Base-by-base conservation (phyloP, 1,140 invertebrate species). In the Oncopeltus fasciatus region DNA sequence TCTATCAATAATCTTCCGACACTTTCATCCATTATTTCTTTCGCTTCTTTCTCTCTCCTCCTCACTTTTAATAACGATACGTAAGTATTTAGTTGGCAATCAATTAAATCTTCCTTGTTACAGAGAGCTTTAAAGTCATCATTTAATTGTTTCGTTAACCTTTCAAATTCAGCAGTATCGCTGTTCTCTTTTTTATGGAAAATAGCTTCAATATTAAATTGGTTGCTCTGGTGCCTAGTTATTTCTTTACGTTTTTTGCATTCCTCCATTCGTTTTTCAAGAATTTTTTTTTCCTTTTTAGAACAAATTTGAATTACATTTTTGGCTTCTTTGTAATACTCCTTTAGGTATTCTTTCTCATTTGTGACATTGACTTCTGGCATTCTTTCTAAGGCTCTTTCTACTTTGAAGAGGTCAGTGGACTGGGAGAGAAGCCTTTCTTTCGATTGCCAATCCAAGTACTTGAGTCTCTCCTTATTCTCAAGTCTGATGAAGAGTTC, bases 261-360 rank as follows among this genome's bases (percentile, higher is more conserved):
- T 57, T 28, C n/a, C 27, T 57, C 53, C 27, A 28, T 27, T 26
- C 20, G 27, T 57, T 14, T 11, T 57, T n/a, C n/a, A n/a, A n/a
- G n/a, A n/a, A n/a, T n/a, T n/a, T n/a, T n/a, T n/a, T n/a, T n/a
- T n/a, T n/a, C n/a, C n/a, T n/a, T n/a, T n/a, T n/a, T n/a, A n/a
- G n/a, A n/a, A n/a, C n/a, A n/a, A n/a, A n/a, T n/a, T n/a, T n/a
- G n/a, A n/a, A n/a, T n/a, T n/a, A n/a, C n/a, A n/a, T n/a, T n/a
- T n/a, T n/a, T n/a, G n/a, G n/a, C n/a, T n/a, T n/a, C n/a, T n/a
- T 58, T 43, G n/a, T 12, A 16, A 18, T 4, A 9, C 8, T 33
- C 28, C 20, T n/a, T 2, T 38, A 58, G 20, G 20, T 31, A 58
- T 21, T 58, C n/a, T 58, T 46, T 60, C 2, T 60, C 59, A 49